phyloP scores from a whole-genome alignment of 2,113 vertebrate genomes.

The Trinectes maculatus region DNA sequence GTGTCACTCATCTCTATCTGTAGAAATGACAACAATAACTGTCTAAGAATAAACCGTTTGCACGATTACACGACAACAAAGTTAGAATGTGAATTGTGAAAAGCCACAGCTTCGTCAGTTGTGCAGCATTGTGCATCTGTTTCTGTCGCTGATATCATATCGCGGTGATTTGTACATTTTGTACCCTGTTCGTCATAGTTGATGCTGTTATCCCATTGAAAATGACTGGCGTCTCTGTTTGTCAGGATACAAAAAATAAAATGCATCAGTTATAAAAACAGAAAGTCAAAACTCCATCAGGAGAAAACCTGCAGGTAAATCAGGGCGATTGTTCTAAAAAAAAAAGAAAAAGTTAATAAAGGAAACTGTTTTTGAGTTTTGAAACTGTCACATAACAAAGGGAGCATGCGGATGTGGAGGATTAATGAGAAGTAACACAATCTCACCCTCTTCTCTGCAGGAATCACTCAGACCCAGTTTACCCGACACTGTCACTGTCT shows the following conservation, averaged over 20 bases:
- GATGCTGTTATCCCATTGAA: neutral
- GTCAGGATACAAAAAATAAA: neutral
- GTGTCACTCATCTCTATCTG: neutral
- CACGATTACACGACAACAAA: neutral
- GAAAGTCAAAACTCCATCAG: neutral
- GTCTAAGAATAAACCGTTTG: neutral
- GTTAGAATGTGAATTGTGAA: neutral
- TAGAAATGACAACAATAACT: too few species aligned
- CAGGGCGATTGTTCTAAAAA: neutral
- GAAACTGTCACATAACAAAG: neutral
- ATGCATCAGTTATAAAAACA: neutral
- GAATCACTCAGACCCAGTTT: too few species aligned
- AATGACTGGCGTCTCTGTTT: too few species aligned
- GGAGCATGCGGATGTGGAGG: neutral
- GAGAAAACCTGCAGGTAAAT: neutral
- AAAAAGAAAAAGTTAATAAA: neutral
- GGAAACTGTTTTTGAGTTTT: neutral
- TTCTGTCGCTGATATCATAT: neutral
- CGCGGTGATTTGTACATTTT: neutral
- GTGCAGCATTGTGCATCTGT: neutral
- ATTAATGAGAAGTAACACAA: neutral
- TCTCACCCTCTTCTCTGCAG: too few species aligned
- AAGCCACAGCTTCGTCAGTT: too few species aligned
- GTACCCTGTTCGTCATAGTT: neutral
- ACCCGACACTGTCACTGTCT: too few species aligned